Evolutionary conservation across 2,888 invertebrate species (phyloP).

Genomic region (Odiellus spinosus): DNA sequence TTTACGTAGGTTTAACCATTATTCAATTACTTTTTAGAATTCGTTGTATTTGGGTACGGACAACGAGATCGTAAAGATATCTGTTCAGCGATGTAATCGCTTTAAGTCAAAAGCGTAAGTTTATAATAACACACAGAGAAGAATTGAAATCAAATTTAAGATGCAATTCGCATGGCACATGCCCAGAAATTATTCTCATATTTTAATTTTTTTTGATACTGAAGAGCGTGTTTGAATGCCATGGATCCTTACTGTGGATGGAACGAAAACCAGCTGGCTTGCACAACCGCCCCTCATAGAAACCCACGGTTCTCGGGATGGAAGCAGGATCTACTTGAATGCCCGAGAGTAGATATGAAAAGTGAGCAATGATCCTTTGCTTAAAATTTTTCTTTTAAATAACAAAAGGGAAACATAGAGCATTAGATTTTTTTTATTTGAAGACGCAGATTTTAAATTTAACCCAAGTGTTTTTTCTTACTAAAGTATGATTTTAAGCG

Average conservation of each 20-base stretch:
- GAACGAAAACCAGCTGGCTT: constrained; percentile 58
- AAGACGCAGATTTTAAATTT: background rate
- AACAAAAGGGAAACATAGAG: background rate
- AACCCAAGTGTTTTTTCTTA: too few relatives aligned
- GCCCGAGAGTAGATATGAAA: too few relatives aligned
- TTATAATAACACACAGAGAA: too few relatives aligned
- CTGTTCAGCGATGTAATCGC: background rate
- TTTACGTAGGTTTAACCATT: too few relatives aligned
- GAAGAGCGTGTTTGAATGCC: constrained; percentile 51
- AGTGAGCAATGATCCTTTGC: too few relatives aligned
- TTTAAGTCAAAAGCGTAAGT: background rate
- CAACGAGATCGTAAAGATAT: background rate
- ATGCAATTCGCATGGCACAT: too few relatives aligned
- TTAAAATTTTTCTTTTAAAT: too few relatives aligned
- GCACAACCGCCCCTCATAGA: constrained; percentile 50
- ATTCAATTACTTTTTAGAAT: too few relatives aligned
- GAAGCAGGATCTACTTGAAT: constrained; percentile 40
- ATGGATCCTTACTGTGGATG: constrained; percentile 92
- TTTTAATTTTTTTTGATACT: background rate
- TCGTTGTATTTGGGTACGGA: background rate
- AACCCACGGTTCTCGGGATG: constrained; percentile 49
- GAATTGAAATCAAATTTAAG: background rate
- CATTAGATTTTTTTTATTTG: background rate
- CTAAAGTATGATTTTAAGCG: too few relatives aligned
- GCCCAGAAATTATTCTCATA: too few relatives aligned